Base-by-base conservation (phyloP, 1,140 invertebrate species). In the Drosophila ambigua region DNA sequence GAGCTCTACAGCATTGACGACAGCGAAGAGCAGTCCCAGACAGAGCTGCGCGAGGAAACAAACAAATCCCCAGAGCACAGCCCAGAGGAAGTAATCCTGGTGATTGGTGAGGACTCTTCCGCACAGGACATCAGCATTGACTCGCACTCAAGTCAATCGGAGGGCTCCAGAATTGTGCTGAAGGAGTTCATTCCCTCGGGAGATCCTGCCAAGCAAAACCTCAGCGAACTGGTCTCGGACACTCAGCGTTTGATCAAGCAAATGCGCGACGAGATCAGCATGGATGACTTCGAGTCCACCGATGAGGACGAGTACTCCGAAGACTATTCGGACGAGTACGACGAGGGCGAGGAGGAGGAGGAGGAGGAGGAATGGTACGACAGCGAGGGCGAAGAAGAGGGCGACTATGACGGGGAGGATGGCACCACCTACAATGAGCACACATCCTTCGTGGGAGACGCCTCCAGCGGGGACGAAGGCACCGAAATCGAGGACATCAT, bases 211-310 rank as follows among this genome's bases (percentile, higher is more conserved):
- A 91, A 90, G 39, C 93, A 92, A 63, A 93, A 94, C 77, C 90
- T 94, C 2, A 93, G 91, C 53, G 93, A 94, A 64, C 92, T 94
- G 31, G 93, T 94, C 4, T 92, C 93, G 57, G 93, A 93, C 50
- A 94, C 94, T 8, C 93, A 94, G 79, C 92, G 92, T 39, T 67
- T 94, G 59, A 94, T 94, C 49, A 94, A 94, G 64, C 94, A 94
- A 92, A 94, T 94, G 94, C 93, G 93, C 82, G 93, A 94, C 65
- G 94, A 94, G 92, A 94, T 94, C 62, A 93, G 93, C 76, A 93
- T 93, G 55, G 93, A 94, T 84, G 94, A 94, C 52, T 93, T 93
- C 69, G 93, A 93, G 66, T 92, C 92, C 58, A 89, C 84, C 5
- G 93, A 93, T 60, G 92, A 93, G 23, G 93, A 93, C 20, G 93